phyloP scores from a whole-genome alignment of 2,113 vertebrate genomes.

The Heterocephalus glaber region DNA sequence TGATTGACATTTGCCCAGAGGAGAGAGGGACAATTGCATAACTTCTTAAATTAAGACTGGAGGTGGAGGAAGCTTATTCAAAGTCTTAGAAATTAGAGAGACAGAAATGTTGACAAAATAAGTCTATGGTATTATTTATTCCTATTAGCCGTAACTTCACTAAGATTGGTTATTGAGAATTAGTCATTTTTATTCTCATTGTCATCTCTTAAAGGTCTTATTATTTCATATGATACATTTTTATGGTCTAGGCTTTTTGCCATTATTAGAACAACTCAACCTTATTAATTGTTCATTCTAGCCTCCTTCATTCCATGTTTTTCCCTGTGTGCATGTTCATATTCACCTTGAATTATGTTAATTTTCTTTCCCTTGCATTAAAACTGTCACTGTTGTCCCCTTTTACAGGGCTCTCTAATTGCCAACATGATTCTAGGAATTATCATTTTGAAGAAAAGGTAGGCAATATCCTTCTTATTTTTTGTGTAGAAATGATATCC shows the following conservation, averaged over 20 bases:
- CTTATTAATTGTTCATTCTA: not conserved
- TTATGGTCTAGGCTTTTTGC: not conserved
- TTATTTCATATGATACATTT: not conserved
- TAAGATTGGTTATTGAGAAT: not conserved
- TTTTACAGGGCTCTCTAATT: conserved; percentile 94
- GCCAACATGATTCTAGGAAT: conserved; percentile 97
- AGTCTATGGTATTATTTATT: not conserved
- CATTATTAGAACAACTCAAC: not conserved
- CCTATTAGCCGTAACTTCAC: not conserved
- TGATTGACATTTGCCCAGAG: not conserved
- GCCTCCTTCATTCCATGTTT: not conserved
- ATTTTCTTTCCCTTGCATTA: not conserved
- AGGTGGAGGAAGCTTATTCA: not conserved
- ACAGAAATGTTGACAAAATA: not conserved
- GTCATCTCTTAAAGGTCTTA: not conserved
- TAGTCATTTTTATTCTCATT: not conserved
- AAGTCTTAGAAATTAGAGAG: not conserved
- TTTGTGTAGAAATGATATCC: not conserved
- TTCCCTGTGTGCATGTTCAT: not conserved
- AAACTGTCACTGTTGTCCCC: not conserved
- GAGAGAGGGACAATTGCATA: not conserved
- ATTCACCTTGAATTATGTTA: not conserved
- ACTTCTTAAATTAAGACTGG: not conserved
- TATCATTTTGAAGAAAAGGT: conserved; percentile 98
- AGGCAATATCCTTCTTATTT: conserved; percentile 13